Base-by-base conservation (phyloP, 2,113 vertebrate genomes). In the Microcebus lehilahytsara region DNA sequence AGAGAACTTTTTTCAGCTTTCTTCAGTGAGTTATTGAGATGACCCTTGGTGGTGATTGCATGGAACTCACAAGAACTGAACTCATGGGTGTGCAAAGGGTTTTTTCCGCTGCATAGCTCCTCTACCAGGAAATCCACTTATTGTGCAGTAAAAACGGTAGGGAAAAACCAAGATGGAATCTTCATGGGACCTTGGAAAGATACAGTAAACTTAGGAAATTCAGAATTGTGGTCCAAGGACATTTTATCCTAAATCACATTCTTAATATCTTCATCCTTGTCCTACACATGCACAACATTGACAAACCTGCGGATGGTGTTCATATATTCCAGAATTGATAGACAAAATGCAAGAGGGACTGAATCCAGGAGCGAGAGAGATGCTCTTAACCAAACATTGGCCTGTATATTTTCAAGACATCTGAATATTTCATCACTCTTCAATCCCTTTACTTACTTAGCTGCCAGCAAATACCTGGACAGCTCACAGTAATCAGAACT, bases 351-450 rank as follows among this genome's bases (percentile, higher is more conserved):
- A 9, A 27, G 49, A 84, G 17, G 34, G 2, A 2, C 34, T 23
- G 25, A 85, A 85, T 84, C 8, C 2, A 42, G 58, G 13, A 88
- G 22, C 25, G 67, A 71, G 62, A 42, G 25, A 69, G 62, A 81
- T 40, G n/a, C 56, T 60, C 22, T 56, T 79, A 84, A n/a, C 74
- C 20, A 34, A 79, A 60, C 12, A 13, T 13, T 53, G 13, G 32
- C 9, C 53, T 32, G 32, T 22, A 25, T 1, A 6, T 78, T 90
- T 83, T 53, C 17, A 64, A 92, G 85, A 58, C 69, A 86, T 71
- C 60, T 91, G 56, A 86, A 37, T 83, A 85, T 91, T 91, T 91
- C 66, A 72, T 79, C 37, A 62, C 60, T 71, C 58, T 51, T 60
- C n/a, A n/a, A 16, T 34, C 27, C 9, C 53, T 89, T 85, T 77